Evolutionary conservation across 2,113 vertebrate genomes (phyloP).

Genomic region (Gyps fulvus): DNA sequence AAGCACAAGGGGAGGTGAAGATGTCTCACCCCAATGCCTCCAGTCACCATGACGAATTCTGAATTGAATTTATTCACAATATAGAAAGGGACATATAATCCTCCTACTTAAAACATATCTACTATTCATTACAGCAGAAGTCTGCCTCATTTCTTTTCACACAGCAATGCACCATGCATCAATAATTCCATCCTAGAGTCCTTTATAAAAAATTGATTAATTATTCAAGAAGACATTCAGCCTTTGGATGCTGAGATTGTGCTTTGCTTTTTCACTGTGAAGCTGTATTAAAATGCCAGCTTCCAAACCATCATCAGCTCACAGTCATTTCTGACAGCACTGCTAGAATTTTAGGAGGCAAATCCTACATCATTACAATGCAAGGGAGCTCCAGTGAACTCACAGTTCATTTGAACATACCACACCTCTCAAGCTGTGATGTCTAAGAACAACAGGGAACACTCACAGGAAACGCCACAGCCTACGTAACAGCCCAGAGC

Average conservation of each 20-base stretch:
- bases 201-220: not conserved
- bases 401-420: not conserved
- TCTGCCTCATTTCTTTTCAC: slow-evolving; percentile 22
- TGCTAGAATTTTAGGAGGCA: slow-evolving; percentile 11
- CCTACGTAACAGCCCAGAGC: not conserved
- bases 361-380: not conserved
- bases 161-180: not conserved
- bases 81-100: slow-evolving; percentile 16
- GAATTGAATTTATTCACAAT: slow-evolving; percentile 18
- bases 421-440: not conserved
- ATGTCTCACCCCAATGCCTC: not conserved
- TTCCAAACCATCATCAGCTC: not conserved
- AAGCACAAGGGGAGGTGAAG: not conserved
- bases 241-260: not conserved
- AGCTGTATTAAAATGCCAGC: not conserved
- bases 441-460: not conserved
- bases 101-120: slow-evolving; percentile 45
- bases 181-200: not conserved
- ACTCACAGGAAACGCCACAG: not conserved
- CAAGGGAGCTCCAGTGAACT: not conserved
- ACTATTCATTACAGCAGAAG: slow-evolving; percentile 35
- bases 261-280: not conserved
- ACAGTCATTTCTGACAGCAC: slow-evolving; percentile 8
- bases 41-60: not conserved
- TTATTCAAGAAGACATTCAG: slow-evolving; percentile 9